Evolutionary conservation across 2,113 vertebrate species (phyloP).

Genomic region (Crotalus tigris): DNA sequence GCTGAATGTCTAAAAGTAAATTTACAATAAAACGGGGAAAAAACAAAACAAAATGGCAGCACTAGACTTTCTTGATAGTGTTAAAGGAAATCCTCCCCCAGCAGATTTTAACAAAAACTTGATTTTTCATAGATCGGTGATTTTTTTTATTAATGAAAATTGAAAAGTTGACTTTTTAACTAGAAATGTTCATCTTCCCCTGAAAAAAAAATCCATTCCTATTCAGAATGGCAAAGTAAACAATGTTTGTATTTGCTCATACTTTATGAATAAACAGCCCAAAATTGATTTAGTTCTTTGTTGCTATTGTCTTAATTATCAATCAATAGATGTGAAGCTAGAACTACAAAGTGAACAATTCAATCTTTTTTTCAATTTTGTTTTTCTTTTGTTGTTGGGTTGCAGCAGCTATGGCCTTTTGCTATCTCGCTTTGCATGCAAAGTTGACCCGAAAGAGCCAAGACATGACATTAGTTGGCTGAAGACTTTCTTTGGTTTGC

Average conservation of each 20-base stretch:
- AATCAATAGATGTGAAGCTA: constrained; percentile 47
- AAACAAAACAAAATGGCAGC: constrained; percentile 32
- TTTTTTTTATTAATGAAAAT: constrained; percentile 48
- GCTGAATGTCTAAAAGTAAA: constrained; percentile 56
- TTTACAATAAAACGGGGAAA: constrained; percentile 35
- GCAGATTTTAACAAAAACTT: constrained; percentile 24
- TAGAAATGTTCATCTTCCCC: constrained; percentile 46
- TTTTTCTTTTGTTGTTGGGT: neutral
- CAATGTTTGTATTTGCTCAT: constrained; percentile 50
- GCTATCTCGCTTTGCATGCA: neutral
- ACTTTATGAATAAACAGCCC: constrained; percentile 57
- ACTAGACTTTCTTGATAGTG: constrained; percentile 38
- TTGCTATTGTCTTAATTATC: constrained; percentile 56
- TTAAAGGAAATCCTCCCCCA: neutral
- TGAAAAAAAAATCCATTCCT: constrained; percentile 43
- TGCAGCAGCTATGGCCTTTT: neutral
- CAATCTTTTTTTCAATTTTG: neutral
- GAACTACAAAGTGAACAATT: neutral
- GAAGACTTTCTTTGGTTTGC: neutral
- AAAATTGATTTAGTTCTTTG: constrained; percentile 45
- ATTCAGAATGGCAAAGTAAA: constrained; percentile 54
- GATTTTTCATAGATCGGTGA: constrained; percentile 35
- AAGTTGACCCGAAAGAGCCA: neutral
- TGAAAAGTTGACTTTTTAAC: constrained; percentile 62
- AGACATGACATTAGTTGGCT: accelerated